phyloP scores from a whole-genome alignment of 2,113 vertebrate genomes.

The Cynocephalus volans region DNA sequence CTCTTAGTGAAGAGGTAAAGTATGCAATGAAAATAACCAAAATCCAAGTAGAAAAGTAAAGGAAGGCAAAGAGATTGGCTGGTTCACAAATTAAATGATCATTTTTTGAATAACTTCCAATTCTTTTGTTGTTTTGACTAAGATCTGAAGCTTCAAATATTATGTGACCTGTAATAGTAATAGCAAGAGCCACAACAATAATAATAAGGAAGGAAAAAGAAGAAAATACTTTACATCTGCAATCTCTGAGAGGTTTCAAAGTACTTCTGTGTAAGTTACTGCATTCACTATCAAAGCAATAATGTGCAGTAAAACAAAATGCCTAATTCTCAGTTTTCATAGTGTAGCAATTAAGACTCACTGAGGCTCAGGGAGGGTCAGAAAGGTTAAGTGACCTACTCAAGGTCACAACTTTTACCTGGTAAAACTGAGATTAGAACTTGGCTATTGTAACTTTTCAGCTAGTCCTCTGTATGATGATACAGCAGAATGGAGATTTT shows the following conservation, averaged over 20 bases:
- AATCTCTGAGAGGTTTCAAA: not conserved
- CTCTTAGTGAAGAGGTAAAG: not conserved
- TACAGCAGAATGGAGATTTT: not conserved
- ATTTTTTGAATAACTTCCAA: not conserved
- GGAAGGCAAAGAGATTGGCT: not conserved
- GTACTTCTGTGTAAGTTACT: not conserved
- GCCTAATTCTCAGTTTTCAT: not conserved
- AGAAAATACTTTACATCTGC: not conserved
- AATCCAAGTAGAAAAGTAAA: not conserved
- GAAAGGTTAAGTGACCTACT: not conserved
- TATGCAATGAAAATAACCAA: conserved; percentile 1
- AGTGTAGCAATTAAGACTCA: not conserved
- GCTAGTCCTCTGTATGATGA: not conserved
- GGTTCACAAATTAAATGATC: not conserved
- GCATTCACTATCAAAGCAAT: not conserved
- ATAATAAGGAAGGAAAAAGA: not conserved
- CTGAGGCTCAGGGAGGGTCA: not conserved
- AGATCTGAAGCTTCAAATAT: not conserved
- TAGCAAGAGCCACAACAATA: not conserved
- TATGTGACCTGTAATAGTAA: not conserved
- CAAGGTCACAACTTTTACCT: not conserved
- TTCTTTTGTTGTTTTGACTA: not conserved
- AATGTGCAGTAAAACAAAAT: not conserved
- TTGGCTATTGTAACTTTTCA: not conserved
- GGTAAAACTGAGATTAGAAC: not conserved